Evolutionary conservation across 1,140 invertebrate species (phyloP).

Genomic region (Drosophila insularis): DNA sequence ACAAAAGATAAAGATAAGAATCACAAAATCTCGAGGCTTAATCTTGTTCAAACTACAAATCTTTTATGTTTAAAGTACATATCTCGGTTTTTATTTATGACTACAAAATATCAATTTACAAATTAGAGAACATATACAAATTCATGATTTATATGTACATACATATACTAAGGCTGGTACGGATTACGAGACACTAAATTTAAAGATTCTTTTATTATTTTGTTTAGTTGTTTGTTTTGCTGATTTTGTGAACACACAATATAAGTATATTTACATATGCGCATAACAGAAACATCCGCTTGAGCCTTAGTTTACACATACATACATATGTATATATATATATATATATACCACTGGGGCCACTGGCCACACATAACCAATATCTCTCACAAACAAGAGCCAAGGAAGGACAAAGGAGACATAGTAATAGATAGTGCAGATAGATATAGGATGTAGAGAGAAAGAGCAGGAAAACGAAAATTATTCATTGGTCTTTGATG

Average conservation of each 20-base stretch:
- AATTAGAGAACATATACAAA: conserved; percentile 78
- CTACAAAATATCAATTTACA: conserved; percentile 76
- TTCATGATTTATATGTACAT: conserved; percentile 69
- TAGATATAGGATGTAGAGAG: conserved; percentile 34
- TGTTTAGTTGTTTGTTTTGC: conserved; percentile 14
- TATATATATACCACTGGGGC: conserved; percentile 44
- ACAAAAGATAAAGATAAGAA: no score
- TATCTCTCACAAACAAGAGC: not conserved
- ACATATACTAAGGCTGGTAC: conserved; percentile 66
- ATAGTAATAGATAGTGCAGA: conserved; percentile 29
- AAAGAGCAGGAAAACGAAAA: conserved; percentile 34
- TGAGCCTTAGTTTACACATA: conserved; percentile 65
- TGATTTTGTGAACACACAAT: conserved; percentile 57
- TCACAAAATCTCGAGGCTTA: no score
- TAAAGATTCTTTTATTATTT: conserved; percentile 6
- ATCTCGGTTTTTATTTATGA: conserved; percentile 66
- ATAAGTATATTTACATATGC: conserved; percentile 56
- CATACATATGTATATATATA: conserved; percentile 36
- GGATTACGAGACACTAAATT: conserved; percentile 55
- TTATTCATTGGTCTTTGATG: conserved; percentile 66
- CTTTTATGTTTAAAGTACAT: conserved; percentile 59
- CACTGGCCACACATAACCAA: not conserved
- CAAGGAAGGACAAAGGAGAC: conserved; percentile 15
- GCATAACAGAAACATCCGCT: conserved; percentile 45
- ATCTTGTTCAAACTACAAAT: no score